phyloP scores from a whole-genome alignment of 2,888 invertebrate species.

The Agriopis marginaria region DNA sequence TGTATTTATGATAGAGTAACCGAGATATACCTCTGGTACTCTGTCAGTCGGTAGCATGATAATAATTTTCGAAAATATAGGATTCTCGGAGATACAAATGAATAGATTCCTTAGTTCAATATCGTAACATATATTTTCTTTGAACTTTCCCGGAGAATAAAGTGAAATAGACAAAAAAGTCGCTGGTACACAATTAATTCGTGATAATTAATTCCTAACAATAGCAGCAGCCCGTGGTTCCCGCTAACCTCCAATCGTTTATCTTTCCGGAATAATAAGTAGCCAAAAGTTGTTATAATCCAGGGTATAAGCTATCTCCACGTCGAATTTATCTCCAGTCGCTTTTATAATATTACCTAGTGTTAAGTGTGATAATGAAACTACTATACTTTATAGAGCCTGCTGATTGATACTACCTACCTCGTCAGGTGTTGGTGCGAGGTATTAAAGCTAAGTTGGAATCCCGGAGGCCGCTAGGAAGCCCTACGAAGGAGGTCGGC shows the following conservation, averaged over 20 bases:
- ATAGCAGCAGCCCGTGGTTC: no score
- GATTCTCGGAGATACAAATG: background rate
- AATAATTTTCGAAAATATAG: background rate
- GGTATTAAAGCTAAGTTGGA: constrained; percentile 57
- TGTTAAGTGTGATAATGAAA: background rate
- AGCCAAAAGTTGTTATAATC: no score
- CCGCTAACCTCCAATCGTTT: no score
- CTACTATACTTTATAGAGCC: background rate
- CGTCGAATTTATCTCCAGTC: no score
- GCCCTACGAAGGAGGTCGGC: constrained; percentile 80
- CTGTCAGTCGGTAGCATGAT: background rate
- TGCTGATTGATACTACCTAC: constrained; percentile 6
- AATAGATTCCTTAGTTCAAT: background rate
- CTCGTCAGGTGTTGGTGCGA: constrained; percentile 13
- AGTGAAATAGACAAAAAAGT: background rate
- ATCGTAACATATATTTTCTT: background rate
- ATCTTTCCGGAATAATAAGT: no score
- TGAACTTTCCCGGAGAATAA: background rate
- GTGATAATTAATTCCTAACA: no score
- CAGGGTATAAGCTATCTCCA: no score
- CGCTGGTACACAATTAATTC: background rate
- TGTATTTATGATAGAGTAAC: no score
- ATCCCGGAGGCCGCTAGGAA: constrained; percentile 67
- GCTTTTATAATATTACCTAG: no score
- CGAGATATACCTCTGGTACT: no score